phyloP scores from a whole-genome alignment of 2,113 vertebrate genomes.

The Gymnocephalus cernua region DNA sequence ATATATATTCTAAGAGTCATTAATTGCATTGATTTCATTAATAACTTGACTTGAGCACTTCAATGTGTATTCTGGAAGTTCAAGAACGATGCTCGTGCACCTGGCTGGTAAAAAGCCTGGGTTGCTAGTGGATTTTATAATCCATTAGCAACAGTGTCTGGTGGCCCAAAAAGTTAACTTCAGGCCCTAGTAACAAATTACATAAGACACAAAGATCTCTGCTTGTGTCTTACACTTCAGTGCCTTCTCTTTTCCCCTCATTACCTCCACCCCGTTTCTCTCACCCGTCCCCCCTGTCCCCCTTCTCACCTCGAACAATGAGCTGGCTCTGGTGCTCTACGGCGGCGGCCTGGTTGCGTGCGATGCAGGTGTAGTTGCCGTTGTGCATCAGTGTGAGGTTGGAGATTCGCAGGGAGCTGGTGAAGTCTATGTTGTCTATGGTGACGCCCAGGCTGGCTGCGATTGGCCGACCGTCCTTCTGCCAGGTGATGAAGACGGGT shows the following conservation, averaged over 20 bases:
- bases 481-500: conserved; percentile 98
- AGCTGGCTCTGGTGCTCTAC: conserved; percentile 97
- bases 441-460: conserved; percentile 95
- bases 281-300: too few relatives aligned
- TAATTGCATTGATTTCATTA: too few relatives aligned
- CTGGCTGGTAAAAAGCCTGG: too few relatives aligned
- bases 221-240: background rate
- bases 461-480: conserved; percentile 95
- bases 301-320: conserved; percentile 91
- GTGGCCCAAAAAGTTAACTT: too few relatives aligned
- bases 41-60: too few relatives aligned
- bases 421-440: conserved; percentile 99
- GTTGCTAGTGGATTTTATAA: too few relatives aligned
- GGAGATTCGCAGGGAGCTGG: conserved; percentile 96
- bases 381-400: conserved; percentile 97
- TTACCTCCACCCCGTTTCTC: background rate
- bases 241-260: background rate
- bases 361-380: conserved; percentile 98
- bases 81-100: too few relatives aligned
- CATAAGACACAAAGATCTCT: background rate
- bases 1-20: too few relatives aligned
- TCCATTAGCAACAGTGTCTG: too few relatives aligned
- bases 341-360: conserved; percentile 93
- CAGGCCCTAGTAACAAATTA: background rate
- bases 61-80: too few relatives aligned